Conservation (phyloP, 2,113 vertebrate genomes). For the Serilophus lunatus region DNA sequence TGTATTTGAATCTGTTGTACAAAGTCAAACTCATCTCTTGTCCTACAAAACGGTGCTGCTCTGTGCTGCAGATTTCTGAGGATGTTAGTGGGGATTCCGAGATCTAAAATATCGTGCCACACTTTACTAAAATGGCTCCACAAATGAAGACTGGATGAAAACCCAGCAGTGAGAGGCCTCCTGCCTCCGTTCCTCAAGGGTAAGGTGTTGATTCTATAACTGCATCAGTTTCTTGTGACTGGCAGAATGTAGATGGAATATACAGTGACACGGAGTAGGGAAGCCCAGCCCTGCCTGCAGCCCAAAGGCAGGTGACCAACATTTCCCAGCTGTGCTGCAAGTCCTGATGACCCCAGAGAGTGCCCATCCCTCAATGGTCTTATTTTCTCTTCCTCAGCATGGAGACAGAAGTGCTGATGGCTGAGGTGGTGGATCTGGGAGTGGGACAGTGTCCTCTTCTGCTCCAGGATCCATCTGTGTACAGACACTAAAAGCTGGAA, state of each 20-base stretch:
- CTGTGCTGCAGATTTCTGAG: background rate
- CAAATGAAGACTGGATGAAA: background rate
- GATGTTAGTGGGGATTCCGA: background rate
- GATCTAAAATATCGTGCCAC: background rate
- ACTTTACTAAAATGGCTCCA: background rate
- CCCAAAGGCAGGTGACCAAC: background rate
- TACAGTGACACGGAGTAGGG: background rate
- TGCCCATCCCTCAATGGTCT: background rate
- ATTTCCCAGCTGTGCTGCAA: background rate
- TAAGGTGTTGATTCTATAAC: background rate
- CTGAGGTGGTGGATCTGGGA: background rate
- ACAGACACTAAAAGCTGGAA: background rate
- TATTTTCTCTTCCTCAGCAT: background rate
- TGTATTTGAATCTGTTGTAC: background rate
- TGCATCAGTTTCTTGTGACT: background rate
- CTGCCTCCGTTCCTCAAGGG: background rate
- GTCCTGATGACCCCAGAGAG: background rate
- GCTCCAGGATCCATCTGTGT: background rate
- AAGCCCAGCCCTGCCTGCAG: background rate
- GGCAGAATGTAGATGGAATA: background rate
- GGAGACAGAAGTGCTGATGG: background rate
- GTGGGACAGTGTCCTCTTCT: background rate
- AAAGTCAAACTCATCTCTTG: background rate
- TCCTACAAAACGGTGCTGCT: background rate
- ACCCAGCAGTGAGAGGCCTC: background rate